Base-by-base conservation (phyloP, 1,140 invertebrate species). In the Chrysomallon squamiferum region DNA sequence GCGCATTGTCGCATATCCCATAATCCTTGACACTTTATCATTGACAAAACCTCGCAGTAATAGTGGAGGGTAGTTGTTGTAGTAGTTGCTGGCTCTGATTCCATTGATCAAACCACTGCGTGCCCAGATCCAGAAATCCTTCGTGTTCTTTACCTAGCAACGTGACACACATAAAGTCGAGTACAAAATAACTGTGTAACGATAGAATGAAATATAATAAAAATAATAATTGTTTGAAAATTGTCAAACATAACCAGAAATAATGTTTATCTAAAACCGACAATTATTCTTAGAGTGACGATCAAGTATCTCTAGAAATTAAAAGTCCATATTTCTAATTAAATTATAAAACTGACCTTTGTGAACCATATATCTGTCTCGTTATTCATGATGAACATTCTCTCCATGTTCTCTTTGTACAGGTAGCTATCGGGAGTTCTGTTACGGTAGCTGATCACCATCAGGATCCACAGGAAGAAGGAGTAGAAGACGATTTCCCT, bases 1-100 rank as follows among this genome's bases (percentile, higher is more conserved):
- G 66, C 88, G 76, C 62, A 89, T 79, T 20, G 86, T 82, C 18
- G 84, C 88, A 73, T 88, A 88, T 22, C 88, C 88, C 84, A 89
- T 87, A 18, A 89, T 84, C 62, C 88, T 76, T 18, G 86, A 87
- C 11, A 85, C 84, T 61, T 85, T 82, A 74, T 89, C 88, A 68
- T 84, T 80, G 5, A 89, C 74, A 69, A 86, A 89, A 4, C 88
- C 88, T 61, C 87, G 71, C n/a, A 87, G 73, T 33, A 84, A 80
- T 65, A 87, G 81, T 0, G 88, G 87, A 27, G 86, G 82, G 79
- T 83, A 75, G 32, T 85, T 81, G 72, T 89, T 88, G 73, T 89
- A 89, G 77, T 86, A 88, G n/a, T 77, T 73, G 0, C 81, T 79
- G 3, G 87, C 86, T 50, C 86, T 71, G 13, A 89, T 61, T 35